Percentiles rank a stretch among this genome's conserved stretches.
Evolutionary conservation across 2,113 vertebrate species (phyloP).

Genomic region (Atlantisia rogersi): DNA sequence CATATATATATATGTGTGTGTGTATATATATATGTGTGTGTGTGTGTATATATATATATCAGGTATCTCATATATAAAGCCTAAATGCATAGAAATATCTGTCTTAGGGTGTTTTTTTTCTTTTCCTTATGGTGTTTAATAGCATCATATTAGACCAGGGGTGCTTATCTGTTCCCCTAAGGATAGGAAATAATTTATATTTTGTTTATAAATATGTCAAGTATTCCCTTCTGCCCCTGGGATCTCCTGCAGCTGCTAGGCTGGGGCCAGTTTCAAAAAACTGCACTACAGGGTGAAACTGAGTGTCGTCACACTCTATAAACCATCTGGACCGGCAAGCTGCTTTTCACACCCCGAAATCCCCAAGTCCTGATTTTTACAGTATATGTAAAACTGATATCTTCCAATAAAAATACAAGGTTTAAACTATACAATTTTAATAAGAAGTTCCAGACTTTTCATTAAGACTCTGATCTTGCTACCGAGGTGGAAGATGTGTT

Average conservation of each 20-base stretch:
- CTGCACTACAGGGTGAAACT: slow-evolving; percentile 60
- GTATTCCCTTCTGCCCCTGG: slow-evolving; percentile 68
- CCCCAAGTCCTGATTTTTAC: not conserved
- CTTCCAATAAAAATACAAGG: not conserved
- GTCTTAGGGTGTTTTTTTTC: not conserved
- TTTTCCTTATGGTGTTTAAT: not conserved
- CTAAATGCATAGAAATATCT: not conserved
- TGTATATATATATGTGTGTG: too few species aligned
- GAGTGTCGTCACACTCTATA: slow-evolving; percentile 47
- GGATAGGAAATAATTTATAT: slow-evolving; percentile 61
- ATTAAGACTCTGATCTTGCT: not conserved
- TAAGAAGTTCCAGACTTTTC: not conserved
- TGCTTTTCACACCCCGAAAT: slow-evolving; percentile 29
- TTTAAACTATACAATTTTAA: not conserved
- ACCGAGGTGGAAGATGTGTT: accelerated
- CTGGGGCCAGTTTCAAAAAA: slow-evolving; percentile 62
- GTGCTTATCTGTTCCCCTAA: slow-evolving; percentile 32
- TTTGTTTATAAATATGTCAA: slow-evolving; percentile 68
- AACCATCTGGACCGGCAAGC: slow-evolving; percentile 72
- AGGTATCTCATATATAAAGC: not conserved
- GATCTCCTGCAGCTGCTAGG: slow-evolving; percentile 67
- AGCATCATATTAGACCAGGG: not conserved
- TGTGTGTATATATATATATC: too few species aligned
- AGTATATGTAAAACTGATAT: not conserved
- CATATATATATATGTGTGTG: too few species aligned